Evolutionary conservation across 2,113 vertebrate genomes (phyloP).

Genomic region (Ondatra zibethicus): DNA sequence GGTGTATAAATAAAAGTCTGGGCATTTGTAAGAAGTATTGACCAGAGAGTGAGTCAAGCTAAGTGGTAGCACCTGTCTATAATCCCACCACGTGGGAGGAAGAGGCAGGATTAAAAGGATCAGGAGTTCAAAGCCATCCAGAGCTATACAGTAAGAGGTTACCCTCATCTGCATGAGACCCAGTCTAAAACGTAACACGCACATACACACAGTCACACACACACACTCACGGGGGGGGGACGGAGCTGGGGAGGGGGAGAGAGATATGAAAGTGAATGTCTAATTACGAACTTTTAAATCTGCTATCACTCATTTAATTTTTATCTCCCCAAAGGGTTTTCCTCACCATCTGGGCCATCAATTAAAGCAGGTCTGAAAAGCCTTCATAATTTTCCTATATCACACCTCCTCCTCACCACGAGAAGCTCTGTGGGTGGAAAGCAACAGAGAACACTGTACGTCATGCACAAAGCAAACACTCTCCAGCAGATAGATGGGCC

Average conservation of each 20-base stretch:
- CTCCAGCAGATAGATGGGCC: not conserved
- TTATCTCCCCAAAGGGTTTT: slow-evolving; percentile 50
- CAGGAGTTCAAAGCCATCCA: not conserved
- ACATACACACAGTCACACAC: not conserved
- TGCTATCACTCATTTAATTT: slow-evolving; percentile 29
- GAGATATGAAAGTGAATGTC: not conserved
- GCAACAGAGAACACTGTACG: slow-evolving; percentile 5
- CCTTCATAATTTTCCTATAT: slow-evolving; percentile 21
- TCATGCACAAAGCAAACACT: slow-evolving; percentile 17
- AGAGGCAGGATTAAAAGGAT: not conserved
- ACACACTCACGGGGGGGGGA: not conserved
- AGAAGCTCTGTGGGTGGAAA: slow-evolving; percentile 55
- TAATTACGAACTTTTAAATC: slow-evolving; percentile 24
- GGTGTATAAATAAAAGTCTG: not conserved
- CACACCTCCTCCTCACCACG: slow-evolving; percentile 56
- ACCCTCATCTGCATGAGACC: not conserved
- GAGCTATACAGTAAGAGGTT: not conserved
- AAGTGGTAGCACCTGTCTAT: no score
- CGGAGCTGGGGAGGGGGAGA: not conserved
- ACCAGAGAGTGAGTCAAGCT: not conserved
- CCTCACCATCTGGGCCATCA: slow-evolving; percentile 66
- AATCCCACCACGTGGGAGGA: not conserved
- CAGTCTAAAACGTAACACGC: not conserved
- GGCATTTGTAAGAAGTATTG: not conserved
- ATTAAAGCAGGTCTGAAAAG: slow-evolving; percentile 35